These are phyloP conservation scores for Synanthedon andrenaeformis DNA, from an alignment of 2,888 invertebrate species.

Conservation along the genomic window DNA sequence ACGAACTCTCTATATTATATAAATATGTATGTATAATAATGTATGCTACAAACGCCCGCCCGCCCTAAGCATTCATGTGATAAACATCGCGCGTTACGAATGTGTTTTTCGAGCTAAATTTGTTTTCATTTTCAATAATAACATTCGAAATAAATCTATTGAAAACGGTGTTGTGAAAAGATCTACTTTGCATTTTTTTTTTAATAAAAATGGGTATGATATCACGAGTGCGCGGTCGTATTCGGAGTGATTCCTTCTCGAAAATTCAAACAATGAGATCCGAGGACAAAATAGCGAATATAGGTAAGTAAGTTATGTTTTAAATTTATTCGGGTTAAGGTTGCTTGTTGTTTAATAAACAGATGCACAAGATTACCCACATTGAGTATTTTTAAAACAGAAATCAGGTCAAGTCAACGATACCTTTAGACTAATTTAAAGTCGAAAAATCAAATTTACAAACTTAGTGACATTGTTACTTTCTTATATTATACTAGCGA, in stretches of 20 bases:
- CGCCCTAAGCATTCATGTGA: slow-evolving; percentile 46
- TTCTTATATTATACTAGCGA: too few species aligned
- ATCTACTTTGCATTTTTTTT: neutral
- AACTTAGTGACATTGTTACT: too few species aligned
- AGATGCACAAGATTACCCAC: neutral
- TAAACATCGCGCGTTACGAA: slow-evolving; percentile 33
- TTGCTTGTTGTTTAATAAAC: slow-evolving; percentile 1
- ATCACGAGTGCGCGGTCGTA: slow-evolving; percentile 75
- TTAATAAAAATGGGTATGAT: slow-evolving; percentile 74
- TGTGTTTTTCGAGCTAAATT: slow-evolving; percentile 9
- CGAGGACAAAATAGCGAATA: slow-evolving; percentile 78
- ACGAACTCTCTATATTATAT: too few species aligned
- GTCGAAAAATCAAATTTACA: too few species aligned
- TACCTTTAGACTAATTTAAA: too few species aligned
- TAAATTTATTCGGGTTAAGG: slow-evolving; percentile 1
- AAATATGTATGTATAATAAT: too few species aligned
- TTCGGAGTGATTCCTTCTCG: slow-evolving; percentile 73
- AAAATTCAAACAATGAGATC: slow-evolving; percentile 73
- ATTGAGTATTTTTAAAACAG: too few species aligned
- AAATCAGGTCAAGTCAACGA: too few species aligned
- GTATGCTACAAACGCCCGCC: slow-evolving; percentile 15
- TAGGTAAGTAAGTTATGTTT: slow-evolving; percentile 67
- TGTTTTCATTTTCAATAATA: neutral
- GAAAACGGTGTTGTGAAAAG: neutral
- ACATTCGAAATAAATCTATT: too few species aligned